A percentile compares a stretch with the other conserved stretches of the same genome.
Evolutionary conservation across 2,797 vertebrate genomes (phyloP).

Genomic region (Bovichtus variegatus): DNA sequence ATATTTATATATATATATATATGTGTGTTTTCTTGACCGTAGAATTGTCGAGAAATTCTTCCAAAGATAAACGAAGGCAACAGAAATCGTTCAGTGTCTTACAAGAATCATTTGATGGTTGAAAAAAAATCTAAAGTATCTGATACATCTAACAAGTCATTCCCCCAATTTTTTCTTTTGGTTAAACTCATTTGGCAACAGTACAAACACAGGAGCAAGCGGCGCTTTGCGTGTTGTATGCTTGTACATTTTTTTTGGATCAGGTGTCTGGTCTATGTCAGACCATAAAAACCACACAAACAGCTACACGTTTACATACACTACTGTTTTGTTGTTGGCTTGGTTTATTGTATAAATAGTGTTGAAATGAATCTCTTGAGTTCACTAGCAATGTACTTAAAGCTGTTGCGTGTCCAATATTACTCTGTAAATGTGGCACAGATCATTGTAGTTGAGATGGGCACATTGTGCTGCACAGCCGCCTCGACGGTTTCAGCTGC

Average conservation of each 20-base stretch:
- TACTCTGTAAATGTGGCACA: background rate
- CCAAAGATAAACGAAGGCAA: background rate
- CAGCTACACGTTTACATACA: background rate
- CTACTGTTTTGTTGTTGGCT: background rate
- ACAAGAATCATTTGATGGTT: background rate
- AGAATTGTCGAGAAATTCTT: background rate
- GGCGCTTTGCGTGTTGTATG: background rate
- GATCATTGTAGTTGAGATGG: background rate
- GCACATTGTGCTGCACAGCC: background rate
- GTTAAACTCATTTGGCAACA: background rate
- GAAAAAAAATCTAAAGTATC: background rate
- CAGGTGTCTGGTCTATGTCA: background rate
- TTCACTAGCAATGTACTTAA: background rate
- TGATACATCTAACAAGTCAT: background rate
- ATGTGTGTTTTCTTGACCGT: background rate
- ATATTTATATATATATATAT: too few relatives aligned
- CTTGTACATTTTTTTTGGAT: background rate
- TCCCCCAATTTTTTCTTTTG: background rate
- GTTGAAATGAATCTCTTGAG: background rate
- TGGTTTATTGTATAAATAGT: background rate
- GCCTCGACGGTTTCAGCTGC: constrained; percentile 3
- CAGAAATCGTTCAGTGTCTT: background rate
- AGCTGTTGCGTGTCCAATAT: background rate
- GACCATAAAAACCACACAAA: background rate
- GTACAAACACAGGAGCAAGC: background rate